Evolutionary conservation across 2,888 invertebrate species (phyloP), one percentile per base, ranked within the genome.

Genomic region (Leptinotarsa haldemani): DNA sequence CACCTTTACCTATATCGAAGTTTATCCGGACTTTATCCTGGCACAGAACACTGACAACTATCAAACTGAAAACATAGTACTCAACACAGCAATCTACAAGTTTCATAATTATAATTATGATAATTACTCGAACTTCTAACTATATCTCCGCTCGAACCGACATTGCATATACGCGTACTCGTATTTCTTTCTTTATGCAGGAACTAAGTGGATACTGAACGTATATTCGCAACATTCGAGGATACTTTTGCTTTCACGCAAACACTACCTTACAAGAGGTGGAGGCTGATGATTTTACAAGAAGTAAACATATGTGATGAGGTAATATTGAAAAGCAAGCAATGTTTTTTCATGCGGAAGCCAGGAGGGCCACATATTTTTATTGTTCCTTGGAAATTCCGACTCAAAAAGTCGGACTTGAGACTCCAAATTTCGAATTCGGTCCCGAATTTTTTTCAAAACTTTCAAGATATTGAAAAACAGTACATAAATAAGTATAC

Each of bases 1-100:
- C 15, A 50, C 13, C 56, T 13, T 71, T 58, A 71, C 66, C 71
- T 56, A 65, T 47, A 52, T 68, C 67, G 15, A 72, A 70, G 50
- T 58, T 56, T 25, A 67, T 72, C 52, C 52, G 46, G 48, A 67
- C 61, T 52, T 61, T 72, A 40, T 72, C 72, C 65, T 72, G 72
- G 20, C 68, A 30, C 58, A 40, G 3, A 18, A 72, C 72, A 68
- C 68, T 16, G 16, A 50, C 66, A 13, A 50, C 20, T 15, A 63
- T 5, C 2, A 72, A 40, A 52, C 52, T 12, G 58, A 63, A 53
- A 53, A 72, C 25, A 22, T 12, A 50, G 65, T 50, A 56, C 52
- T 47, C 20, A 2, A 18, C 13, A 46, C 18, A 12, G 3, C 46
- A 58, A 68, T 15, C 46, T 2, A 40, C 20, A 40, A 68, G 15